Conservation (phyloP, 2,888 invertebrate genomes). For the Epinotia brunnichana region DNA sequence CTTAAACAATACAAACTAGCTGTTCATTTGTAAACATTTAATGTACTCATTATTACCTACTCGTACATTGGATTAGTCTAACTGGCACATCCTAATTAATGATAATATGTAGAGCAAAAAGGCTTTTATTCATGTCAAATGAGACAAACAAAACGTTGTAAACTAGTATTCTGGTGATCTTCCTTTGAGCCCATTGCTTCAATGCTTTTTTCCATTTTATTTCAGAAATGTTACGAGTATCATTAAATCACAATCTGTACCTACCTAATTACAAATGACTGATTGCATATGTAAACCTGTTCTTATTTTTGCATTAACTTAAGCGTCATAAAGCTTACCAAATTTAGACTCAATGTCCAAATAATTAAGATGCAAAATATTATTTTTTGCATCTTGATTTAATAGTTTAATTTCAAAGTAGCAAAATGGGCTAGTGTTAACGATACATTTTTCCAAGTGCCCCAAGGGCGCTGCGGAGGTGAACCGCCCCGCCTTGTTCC, state of each 20-base stretch:
- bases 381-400: neutral
- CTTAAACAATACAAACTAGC: too few species aligned
- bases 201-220: neutral
- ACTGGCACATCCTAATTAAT: too few species aligned
- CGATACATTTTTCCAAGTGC: conserved; percentile 48
- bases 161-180: neutral
- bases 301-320: neutral
- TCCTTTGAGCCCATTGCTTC: too few species aligned
- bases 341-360: neutral
- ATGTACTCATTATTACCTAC: too few species aligned
- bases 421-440: conserved; percentile 32
- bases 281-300: neutral
- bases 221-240: neutral
- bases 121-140: too few species aligned
- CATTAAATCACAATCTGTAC: neutral
- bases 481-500: conserved; percentile 61
- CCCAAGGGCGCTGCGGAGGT: conserved; percentile 60
- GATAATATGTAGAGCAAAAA: too few species aligned
- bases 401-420: conserved; percentile 8
- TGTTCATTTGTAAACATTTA: too few species aligned
- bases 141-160: neutral
- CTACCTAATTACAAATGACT: neutral
- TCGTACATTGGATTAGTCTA: too few species aligned
- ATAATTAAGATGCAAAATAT: neutral
- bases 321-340: neutral